These are phyloP conservation scores for Phoebastria nigripes DNA, from an alignment of 2,797 vertebrate genomes.

Conservation along the genomic window DNA sequence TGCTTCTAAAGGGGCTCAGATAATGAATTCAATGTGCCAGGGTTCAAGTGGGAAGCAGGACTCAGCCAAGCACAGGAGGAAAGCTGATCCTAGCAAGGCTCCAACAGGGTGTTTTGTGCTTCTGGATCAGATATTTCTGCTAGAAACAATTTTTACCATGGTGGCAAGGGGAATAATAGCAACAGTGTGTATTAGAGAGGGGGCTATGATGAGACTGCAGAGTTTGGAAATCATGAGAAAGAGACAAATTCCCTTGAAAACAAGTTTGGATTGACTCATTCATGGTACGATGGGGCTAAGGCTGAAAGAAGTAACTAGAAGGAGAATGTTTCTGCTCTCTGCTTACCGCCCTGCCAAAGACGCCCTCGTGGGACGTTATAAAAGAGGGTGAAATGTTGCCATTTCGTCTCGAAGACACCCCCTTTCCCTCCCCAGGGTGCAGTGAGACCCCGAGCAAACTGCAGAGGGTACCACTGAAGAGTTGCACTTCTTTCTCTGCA, in stretches of 20 bases:
- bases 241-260: not conserved
- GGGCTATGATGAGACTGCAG: not conserved
- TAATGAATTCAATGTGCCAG: not conserved
- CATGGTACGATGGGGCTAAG: not conserved
- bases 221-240: not conserved
- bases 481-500: not conserved
- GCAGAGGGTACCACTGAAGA: not conserved
- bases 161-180: not conserved
- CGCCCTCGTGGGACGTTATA: fast-evolving
- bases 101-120: not conserved
- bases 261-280: not conserved
- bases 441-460: not conserved
- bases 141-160: not conserved
- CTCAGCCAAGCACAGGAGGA: not conserved
- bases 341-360: not conserved
- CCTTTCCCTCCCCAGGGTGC: not conserved
- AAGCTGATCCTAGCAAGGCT: not conserved
- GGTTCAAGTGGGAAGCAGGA: not conserved
- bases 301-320: not conserved
- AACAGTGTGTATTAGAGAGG: fast-evolving
- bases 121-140: not conserved
- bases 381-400: not conserved
- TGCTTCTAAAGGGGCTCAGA: not conserved
- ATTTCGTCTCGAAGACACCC: not conserved
- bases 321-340: not conserved